These are phyloP conservation scores for Ormyrus nitidulus DNA, from an alignment of 2,888 invertebrate species.

Conservation along the genomic window DNA sequence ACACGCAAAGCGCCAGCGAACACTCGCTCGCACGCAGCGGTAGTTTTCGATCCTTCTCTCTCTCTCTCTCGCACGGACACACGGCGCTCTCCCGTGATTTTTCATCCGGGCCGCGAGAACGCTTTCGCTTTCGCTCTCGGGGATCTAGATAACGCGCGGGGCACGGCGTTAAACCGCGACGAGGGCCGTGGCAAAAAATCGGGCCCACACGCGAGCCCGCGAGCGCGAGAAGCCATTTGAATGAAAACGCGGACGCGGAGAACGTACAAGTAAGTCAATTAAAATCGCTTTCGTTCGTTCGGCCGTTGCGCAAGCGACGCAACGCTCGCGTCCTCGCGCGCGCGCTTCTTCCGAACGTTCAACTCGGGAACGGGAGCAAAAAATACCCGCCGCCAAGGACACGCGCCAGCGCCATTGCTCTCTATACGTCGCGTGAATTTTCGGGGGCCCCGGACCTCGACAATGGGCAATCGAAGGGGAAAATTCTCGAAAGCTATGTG, in stretches of 20 bases:
- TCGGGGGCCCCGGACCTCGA: background rate
- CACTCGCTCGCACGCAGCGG: background rate
- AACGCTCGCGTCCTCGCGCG: background rate
- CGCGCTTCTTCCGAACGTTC: too few species aligned
- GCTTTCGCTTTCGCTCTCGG: conserved; percentile 51
- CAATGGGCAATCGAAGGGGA: conserved; percentile 54
- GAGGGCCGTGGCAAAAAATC: conserved; percentile 16
- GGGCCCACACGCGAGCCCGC: background rate
- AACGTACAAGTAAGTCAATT: too few species aligned
- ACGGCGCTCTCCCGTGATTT: conserved; percentile 25
- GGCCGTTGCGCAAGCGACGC: background rate
- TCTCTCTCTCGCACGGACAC: conserved; percentile 31
- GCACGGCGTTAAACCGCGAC: background rate
- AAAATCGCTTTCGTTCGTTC: too few species aligned
- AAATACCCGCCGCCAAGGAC: background rate
- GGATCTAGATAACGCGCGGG: conserved; percentile 31
- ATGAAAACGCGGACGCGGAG: too few species aligned
- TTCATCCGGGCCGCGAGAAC: conserved; percentile 3
- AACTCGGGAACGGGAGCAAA: too few species aligned
- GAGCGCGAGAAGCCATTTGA: background rate
- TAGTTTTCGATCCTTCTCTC: background rate
- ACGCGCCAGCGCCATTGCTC: background rate
- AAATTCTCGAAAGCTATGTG: conserved; percentile 50
- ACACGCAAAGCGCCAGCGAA: too few species aligned
- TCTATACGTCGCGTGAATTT: background rate